Evolutionary conservation across 1,140 invertebrate species (phyloP).

Genomic region (Drosophila neocordata): DNA sequence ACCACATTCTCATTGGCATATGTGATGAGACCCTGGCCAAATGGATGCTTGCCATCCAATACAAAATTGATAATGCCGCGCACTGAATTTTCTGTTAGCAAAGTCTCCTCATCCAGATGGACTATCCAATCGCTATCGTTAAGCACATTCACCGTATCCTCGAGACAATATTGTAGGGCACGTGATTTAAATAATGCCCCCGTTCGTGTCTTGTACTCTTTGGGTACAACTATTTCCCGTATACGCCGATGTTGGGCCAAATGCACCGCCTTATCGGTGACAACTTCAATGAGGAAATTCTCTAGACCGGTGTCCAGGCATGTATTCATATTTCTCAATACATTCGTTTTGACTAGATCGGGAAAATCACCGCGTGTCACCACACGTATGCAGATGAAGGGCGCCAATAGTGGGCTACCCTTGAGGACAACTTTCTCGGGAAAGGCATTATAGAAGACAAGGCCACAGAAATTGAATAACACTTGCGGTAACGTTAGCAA

Average conservation of each 20-base stretch:
- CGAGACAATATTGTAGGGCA: constrained; percentile 97
- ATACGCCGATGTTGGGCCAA: constrained; percentile 88
- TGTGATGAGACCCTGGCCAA: constrained; percentile 98
- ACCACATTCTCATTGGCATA: constrained; percentile 98
- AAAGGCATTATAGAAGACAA: constrained; percentile 97
- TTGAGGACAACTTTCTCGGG: constrained; percentile 95
- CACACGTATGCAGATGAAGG: constrained; percentile 97
- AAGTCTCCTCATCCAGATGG: constrained; percentile 98
- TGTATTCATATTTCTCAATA: constrained; percentile 93
- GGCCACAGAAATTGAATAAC: constrained; percentile 95
- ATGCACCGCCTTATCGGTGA: constrained; percentile 95
- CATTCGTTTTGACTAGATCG: constrained; percentile 94
- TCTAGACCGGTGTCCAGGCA: constrained; percentile 95
- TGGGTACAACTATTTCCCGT: constrained; percentile 94
- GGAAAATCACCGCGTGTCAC: constrained; percentile 98
- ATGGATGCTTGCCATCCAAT: constrained; percentile 95
- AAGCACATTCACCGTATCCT: constrained; percentile 94
- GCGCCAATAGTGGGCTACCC: constrained; percentile 94
- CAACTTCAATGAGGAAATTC: constrained; percentile 98
- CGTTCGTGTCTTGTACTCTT: constrained; percentile 92
- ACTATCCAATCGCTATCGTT: constrained; percentile 98
- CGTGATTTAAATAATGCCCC: constrained; percentile 97
- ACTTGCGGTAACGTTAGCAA: constrained; percentile 95
- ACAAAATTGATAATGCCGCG: constrained; percentile 98
- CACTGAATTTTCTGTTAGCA: constrained; percentile 96